These are phyloP conservation scores for Acomys russatus DNA, from an alignment of 2,797 vertebrate species.

Conservation along the genomic window DNA sequence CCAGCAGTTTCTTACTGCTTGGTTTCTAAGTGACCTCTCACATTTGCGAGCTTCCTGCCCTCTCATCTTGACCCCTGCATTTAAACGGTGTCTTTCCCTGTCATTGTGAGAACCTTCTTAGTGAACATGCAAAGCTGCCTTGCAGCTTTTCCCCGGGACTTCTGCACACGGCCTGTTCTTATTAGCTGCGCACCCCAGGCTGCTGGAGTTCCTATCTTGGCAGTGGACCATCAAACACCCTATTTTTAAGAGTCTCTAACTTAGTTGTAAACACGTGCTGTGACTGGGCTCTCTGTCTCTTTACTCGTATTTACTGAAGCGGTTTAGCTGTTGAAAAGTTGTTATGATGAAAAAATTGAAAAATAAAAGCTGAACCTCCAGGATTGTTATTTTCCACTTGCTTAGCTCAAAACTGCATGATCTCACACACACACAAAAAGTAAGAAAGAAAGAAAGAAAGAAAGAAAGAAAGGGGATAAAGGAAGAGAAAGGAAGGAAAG, in stretches of 20 bases:
- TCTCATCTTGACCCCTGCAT: conserved; percentile 59
- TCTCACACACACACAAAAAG: neutral
- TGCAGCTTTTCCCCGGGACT: conserved; percentile 77
- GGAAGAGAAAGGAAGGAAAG: neutral
- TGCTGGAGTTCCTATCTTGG: conserved; percentile 85
- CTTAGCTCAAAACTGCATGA: conserved; percentile 60
- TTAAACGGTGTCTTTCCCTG: neutral
- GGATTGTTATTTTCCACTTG: conserved; percentile 52
- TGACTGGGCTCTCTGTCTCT: conserved; percentile 83
- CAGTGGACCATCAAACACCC: conserved; percentile 87
- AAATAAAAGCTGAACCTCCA: conserved; percentile 61
- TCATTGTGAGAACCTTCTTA: conserved; percentile 67
- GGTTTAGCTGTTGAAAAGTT: conserved; percentile 79
- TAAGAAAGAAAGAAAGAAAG: no score
- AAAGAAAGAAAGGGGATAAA: no score
- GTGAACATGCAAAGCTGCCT: conserved; percentile 71
- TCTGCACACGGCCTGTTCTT: conserved; percentile 85
- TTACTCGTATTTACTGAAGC: conserved; percentile 73
- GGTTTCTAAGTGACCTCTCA: conserved; percentile 40
- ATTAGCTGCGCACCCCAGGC: conserved; percentile 83
- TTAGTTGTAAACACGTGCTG: conserved; percentile 82
- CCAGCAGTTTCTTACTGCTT: conserved; percentile 64
- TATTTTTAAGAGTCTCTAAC: conserved; percentile 87
- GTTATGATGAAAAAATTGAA: conserved; percentile 53
- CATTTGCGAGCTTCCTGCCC: conserved; percentile 9